Evolutionary conservation across 2,113 vertebrate species (phyloP).

Genomic region (Pseudorectes ferrugineus): DNA sequence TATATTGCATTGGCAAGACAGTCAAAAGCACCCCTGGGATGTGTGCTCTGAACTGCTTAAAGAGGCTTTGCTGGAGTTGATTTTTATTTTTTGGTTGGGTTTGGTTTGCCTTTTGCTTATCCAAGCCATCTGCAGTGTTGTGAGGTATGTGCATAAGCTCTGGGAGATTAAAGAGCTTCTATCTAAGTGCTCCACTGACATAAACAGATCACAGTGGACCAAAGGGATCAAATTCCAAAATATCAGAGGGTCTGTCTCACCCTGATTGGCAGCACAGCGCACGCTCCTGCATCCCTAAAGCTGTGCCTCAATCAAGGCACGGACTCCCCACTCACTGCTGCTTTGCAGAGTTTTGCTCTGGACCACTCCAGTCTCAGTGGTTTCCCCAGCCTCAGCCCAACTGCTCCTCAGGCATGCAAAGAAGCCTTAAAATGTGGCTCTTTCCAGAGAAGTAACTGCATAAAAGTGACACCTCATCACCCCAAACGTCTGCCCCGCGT

Average conservation of each 20-base stretch:
- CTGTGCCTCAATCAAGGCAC: fast-evolving
- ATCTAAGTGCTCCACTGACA: background rate
- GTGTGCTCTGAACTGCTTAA: background rate
- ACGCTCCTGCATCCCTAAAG: background rate
- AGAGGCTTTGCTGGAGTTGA: background rate
- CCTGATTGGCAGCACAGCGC: background rate
- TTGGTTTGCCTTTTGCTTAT: background rate
- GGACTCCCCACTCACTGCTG: fast-evolving
- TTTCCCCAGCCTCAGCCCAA: background rate
- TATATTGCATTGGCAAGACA: conserved; percentile 23
- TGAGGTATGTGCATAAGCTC: background rate
- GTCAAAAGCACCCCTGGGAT: conserved; percentile 3
- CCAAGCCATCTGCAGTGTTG: background rate
- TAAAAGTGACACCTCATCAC: conserved; percentile 40
- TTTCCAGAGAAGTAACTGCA: background rate
- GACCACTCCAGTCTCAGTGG: background rate
- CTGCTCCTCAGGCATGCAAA: background rate
- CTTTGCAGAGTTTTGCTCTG: background rate
- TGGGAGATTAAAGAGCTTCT: background rate
- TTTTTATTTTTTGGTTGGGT: background rate
- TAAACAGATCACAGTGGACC: background rate
- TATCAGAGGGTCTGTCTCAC: background rate
- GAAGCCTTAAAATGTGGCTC: background rate
- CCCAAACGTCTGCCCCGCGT: background rate
- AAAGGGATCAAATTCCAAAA: background rate